These are phyloP conservation scores for Elysia chlorotica DNA, from an alignment of 1,140 invertebrate species.

Conservation along the genomic window DNA sequence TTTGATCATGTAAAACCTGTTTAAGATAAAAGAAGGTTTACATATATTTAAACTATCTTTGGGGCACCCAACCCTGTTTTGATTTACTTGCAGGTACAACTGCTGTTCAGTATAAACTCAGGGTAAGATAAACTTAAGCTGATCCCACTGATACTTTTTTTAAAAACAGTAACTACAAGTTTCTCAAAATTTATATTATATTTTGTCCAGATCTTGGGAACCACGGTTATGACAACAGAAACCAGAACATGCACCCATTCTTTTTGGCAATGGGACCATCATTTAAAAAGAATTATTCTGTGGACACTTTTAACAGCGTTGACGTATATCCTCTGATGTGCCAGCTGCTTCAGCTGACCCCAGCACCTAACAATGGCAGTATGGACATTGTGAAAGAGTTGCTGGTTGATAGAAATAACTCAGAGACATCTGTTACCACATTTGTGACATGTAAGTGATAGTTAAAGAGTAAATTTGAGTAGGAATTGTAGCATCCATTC, in stretches of 20 bases:
- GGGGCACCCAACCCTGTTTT: too few species aligned
- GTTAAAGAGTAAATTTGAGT: too few species aligned
- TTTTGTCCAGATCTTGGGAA: slow-evolving; percentile 57
- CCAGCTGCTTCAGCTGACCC: slow-evolving; percentile 61
- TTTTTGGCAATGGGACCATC: slow-evolving; percentile 73
- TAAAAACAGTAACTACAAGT: slow-evolving; percentile 21
- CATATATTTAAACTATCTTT: too few species aligned
- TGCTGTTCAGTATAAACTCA: too few species aligned
- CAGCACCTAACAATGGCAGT: slow-evolving; percentile 44
- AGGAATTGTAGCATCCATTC: too few species aligned
- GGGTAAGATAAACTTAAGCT: not conserved
- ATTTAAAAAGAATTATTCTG: slow-evolving; percentile 65
- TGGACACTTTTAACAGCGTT: slow-evolving; percentile 67
- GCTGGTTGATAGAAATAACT: not conserved
- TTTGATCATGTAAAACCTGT: too few species aligned
- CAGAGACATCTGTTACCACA: not conserved
- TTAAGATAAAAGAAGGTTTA: too few species aligned
- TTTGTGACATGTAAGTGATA: not conserved
- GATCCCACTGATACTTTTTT: not conserved
- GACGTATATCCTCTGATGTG: slow-evolving; percentile 73
- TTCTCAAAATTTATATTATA: not conserved
- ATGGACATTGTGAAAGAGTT: slow-evolving; percentile 13
- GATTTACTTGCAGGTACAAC: too few species aligned
- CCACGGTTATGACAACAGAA: slow-evolving; percentile 73
- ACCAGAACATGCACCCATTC: slow-evolving; percentile 69